Base-by-base conservation (phyloP, 1,140 invertebrate species). In the Brachionus paranguensis region DNA sequence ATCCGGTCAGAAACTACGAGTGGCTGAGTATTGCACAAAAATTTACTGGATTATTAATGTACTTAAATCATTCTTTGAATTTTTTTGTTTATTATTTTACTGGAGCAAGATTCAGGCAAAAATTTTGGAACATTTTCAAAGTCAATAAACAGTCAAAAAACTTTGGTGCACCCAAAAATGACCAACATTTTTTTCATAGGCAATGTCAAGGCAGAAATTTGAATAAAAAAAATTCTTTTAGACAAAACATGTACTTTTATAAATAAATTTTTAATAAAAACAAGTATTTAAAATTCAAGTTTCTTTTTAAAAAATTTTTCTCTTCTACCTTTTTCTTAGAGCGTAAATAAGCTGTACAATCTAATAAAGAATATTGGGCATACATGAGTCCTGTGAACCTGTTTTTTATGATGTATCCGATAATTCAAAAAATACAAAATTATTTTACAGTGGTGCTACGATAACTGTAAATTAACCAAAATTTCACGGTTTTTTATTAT, bases 21-120 rank as follows among this genome's bases (percentile, higher is more conserved):
- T 68, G 27, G 78, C 27, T 81, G 12, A 81, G 43, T 1, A 41
- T 60, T 17, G 50, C 50, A 3, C 78, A 81, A 27, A 60, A 45
- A 43, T 33, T 81, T 24, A 24, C 29, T 1, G 20, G 29, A 10
- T 12, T 81, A 10, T 33, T 81, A 8, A 81, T 81, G 78, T 81
- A 81, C 55, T 60, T 81, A 45, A 81, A 81, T 60, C 78, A 81
- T 68, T 81, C 78, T 12, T 24, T 68, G 17, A 81, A 81, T 37
- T 60, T 81, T 60, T 60, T 81, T 68, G 55, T 81, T 60, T 81
- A 81, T 47, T 64, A 41, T 64, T 17, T 24, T 11, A 60, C 78
- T 11, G 24, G 50, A 12, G 60, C 78, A 41, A 29, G 78, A 12
- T 81, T 81, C 37, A 60, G 78, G 8, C 47, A 68, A 12, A 41